These are phyloP conservation scores for Eilema sororculum DNA, from an alignment of 2,888 invertebrate genomes.

Conservation along the genomic window DNA sequence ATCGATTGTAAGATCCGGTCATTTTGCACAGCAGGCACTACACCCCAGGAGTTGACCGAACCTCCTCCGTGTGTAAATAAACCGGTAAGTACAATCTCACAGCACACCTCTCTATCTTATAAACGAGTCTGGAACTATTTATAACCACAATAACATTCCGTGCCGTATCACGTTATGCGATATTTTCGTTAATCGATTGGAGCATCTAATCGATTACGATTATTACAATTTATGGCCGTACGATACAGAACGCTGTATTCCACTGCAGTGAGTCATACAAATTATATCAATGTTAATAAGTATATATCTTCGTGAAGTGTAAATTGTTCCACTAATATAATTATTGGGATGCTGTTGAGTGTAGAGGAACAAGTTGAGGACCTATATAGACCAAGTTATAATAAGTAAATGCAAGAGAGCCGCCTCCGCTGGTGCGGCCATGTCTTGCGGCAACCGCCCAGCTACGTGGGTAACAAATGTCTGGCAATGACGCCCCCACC, in stretches of 20 bases:
- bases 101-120: not conserved
- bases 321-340: not conserved
- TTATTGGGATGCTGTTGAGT: too few species aligned
- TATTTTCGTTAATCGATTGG: slow-evolving; percentile 22
- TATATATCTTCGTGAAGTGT: slow-evolving; percentile 7
- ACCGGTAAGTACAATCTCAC: not conserved
- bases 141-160: not conserved
- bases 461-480: too few species aligned
- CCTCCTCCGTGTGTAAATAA: not conserved
- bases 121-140: not conserved
- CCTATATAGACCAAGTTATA: too few species aligned
- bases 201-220: slow-evolving; percentile 37
- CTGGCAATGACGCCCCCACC: too few species aligned
- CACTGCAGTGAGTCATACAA: slow-evolving; percentile 1
- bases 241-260: not conserved
- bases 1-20: too few species aligned
- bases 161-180: not conserved
- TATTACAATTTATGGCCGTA: slow-evolving; percentile 22
- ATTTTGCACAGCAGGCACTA: not conserved
- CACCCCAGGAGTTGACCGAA: not conserved
- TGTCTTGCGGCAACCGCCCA: too few species aligned
- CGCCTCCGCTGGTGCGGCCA: too few species aligned
- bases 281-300: not conserved
- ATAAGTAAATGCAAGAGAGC: too few species aligned
- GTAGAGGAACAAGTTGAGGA: too few species aligned